Percentiles rank a stretch among this genome's conserved stretches.
These are phyloP conservation scores for Corvus moneduloides DNA, from an alignment of 2,113 vertebrate species.

Conservation along the genomic window DNA sequence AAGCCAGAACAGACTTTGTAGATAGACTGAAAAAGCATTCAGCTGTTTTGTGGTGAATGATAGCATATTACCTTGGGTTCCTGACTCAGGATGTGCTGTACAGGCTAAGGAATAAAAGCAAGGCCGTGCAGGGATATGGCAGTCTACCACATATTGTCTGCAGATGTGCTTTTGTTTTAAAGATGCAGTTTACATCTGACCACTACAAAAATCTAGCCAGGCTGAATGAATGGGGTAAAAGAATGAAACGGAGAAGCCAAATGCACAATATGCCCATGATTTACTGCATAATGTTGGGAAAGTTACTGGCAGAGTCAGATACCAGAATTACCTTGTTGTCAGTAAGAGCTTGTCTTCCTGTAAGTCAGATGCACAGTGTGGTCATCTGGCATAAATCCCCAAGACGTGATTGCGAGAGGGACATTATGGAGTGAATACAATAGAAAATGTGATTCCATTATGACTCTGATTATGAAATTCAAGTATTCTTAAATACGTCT, in stretches of 20 bases:
- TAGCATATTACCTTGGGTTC: background rate
- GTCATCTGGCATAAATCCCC: background rate
- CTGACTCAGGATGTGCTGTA: background rate
- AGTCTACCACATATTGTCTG: background rate
- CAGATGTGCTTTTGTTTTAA: background rate
- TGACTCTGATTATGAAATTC: background rate
- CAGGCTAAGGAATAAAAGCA: background rate
- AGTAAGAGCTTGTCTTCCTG: background rate
- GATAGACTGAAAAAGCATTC: background rate
- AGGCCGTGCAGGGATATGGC: background rate
- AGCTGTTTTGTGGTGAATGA: background rate
- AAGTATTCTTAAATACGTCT: background rate
- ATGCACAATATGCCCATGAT: background rate
- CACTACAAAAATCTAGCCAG: background rate
- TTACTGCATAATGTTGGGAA: background rate
- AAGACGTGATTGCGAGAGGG: background rate
- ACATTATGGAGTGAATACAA: background rate
- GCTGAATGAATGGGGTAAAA: background rate
- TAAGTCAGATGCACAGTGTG: background rate
- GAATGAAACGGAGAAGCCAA: background rate
- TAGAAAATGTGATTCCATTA: background rate
- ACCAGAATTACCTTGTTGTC: background rate
- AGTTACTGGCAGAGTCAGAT: background rate
- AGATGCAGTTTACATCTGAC: background rate
- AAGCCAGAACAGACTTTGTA: background rate